Evolutionary conservation across 92 coral and sea anemone genomes (phyloP), one percentile per base, ranked within the genome.

Genomic region (Paramuricea clavata): DNA sequence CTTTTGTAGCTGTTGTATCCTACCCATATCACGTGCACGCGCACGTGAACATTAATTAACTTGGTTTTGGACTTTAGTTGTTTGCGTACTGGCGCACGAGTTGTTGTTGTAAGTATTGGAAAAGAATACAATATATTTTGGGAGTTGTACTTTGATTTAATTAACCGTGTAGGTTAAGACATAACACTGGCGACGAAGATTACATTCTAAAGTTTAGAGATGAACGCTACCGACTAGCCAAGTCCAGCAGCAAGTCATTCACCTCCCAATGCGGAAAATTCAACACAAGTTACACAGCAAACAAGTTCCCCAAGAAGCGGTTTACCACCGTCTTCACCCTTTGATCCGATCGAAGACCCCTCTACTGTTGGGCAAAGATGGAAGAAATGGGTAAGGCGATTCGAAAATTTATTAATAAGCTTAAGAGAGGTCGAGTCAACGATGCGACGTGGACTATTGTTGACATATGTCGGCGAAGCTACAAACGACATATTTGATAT

Each of bases 251-350:
- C 42, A 36, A 36, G 42, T 8, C 42, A 36, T 2, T 8, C 42
- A 36, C 3, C 42, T 36, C 3, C 42, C 3, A 36, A 8, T 32
- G 69, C 35, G 22, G 87, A 80, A 59, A 87, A 36, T 31, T 7
- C 42, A 36, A 36, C 42, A 36, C 42, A 36, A 36, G 42, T 19
- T 17, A 76, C 72, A 52, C 34, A 25, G 23, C 49, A 33, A 50
- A 30, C 49, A 77, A 28, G 25, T 52, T 32, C 49, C 9, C 93
- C 86, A 16, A 60, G 90, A 41, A 90, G 93, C 68, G 86, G 86
- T 22, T 69, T 82, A 23, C 88, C 86, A 23, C 88, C 88, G 27
- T 76, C 87, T 34, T 67, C 86, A 6, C 90, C 86, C n/a, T 90
- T 90, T 81, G 76, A 90, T 41, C 93, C 88, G 28, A 34, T 44